A percentile compares a stretch with the other conserved stretches of the same genome.
Conservation (phyloP, 2,113 vertebrate species). For the Arvicanthis niloticus region DNA sequence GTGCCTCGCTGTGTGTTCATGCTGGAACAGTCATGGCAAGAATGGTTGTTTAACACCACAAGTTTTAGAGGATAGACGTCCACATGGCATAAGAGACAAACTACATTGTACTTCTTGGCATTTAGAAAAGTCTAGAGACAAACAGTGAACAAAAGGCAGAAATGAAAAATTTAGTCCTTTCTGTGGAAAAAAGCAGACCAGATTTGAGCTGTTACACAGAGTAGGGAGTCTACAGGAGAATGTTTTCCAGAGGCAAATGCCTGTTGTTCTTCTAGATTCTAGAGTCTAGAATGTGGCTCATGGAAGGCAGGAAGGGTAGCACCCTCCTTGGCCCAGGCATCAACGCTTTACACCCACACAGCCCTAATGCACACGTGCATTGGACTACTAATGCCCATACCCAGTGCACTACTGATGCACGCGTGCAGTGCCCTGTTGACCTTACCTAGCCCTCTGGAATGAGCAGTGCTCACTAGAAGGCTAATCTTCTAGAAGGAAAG, state of each 20-base stretch:
- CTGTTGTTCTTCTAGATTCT: neutral
- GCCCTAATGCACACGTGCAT: neutral
- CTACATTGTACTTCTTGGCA: neutral
- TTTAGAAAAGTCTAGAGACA: neutral
- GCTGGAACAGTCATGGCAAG: neutral
- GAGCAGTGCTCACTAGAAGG: neutral
- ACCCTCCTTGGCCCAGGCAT: neutral
- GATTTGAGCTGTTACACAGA: neutral
- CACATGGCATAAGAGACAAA: neutral
- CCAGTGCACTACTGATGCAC: no score
- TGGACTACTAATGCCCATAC: no score
- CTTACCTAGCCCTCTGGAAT: neutral
- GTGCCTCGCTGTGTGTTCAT: no score
- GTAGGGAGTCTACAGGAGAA: neutral
- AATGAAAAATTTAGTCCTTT: neutral
- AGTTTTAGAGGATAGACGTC: neutral
- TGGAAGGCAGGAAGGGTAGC: neutral
- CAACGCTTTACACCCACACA: accelerated
- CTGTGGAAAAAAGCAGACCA: neutral
- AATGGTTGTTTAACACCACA: no score
- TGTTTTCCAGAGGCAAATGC: neutral
- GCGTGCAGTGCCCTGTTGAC: neutral
- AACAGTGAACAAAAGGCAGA: neutral
- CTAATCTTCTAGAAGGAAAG: neutral
- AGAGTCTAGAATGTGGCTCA: neutral